phyloP scores from a whole-genome alignment of 1,140 invertebrate species.

The Bemisia tabaci region DNA sequence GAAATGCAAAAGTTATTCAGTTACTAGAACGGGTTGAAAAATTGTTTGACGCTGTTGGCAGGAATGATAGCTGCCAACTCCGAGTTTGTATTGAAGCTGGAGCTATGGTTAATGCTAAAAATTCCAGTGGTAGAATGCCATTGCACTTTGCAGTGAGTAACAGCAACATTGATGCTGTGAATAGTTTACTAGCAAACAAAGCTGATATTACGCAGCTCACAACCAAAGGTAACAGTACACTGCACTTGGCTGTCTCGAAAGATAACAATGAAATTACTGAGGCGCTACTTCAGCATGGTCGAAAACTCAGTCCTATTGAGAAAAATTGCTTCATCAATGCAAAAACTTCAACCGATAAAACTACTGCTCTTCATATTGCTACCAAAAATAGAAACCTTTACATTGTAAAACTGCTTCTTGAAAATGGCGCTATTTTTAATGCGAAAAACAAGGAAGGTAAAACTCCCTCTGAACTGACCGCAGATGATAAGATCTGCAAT shows the following conservation, averaged over 20 bases:
- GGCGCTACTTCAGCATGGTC: not conserved
- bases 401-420: not conserved
- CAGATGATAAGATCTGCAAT: not conserved
- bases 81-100: not conserved
- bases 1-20: not conserved
- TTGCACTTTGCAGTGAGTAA: not conserved
- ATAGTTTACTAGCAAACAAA: not conserved
- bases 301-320: not conserved
- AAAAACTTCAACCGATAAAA: not conserved
- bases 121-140: not conserved
- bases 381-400: not conserved
- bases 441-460: not conserved
- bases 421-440: not conserved
- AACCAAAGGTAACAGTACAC: not conserved
- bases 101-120: not conserved
- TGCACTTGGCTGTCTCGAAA: not conserved
- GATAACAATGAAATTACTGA: not conserved
- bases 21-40: not conserved
- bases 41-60: not conserved
- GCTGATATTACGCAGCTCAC: not conserved
- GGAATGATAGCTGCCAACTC: not conserved
- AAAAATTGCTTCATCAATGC: not conserved
- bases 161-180: not conserved
- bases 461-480: not conserved
- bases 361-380: not conserved